Base-by-base conservation (phyloP, 2,797 vertebrate genomes). In the Coregonus sp. region DNA sequence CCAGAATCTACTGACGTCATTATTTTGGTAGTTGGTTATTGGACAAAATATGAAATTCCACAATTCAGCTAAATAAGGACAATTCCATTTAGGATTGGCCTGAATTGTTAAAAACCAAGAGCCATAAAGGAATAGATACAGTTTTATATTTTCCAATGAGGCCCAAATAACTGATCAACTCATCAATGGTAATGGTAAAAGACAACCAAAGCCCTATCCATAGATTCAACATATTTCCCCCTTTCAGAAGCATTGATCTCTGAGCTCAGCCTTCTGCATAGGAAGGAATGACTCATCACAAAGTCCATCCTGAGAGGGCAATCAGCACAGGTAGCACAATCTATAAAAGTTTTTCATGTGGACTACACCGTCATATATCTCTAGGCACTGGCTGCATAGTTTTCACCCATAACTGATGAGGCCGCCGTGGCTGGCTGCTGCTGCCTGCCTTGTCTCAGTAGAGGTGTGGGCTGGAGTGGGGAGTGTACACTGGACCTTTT, bases 401-500 rank as follows among this genome's bases (percentile, higher is more conserved):
- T 67, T 35, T 67, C 65, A 15, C 31, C 65, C 6, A 67, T 67
- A 67, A 33, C 29, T 33, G 29, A 33, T 31, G 29, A 67, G 65
- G 14, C 31, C 25, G 1, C 65, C 12, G 4, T 31, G 29, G 29
- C 12, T n/a, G 67, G 6, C 67, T 18, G 16, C 40, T 47, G 9
- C 65, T 66, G 63, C 20, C 63, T 66, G 29, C 12, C 11, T 3
- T 72, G 29, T 20, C 16, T 67, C 14, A 5, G 15, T 47, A 33
- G 67, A 79, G 72, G 79, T 51, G 78, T 47, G 75, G 71, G 78
- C n/a, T 61, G 80, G 89, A 90, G 86, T 74, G 85, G 89, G 81
- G 87, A 89, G 74, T 76, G 3, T 65, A 75, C 78, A 80, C 87
- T 87, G 81, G 80, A 74, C 75, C 59, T 81, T 90, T 93, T 93